Evolutionary conservation across 2,888 invertebrate genomes (phyloP), one percentile per base, ranked within the genome.

Genomic region (Coenonympha glycerion): DNA sequence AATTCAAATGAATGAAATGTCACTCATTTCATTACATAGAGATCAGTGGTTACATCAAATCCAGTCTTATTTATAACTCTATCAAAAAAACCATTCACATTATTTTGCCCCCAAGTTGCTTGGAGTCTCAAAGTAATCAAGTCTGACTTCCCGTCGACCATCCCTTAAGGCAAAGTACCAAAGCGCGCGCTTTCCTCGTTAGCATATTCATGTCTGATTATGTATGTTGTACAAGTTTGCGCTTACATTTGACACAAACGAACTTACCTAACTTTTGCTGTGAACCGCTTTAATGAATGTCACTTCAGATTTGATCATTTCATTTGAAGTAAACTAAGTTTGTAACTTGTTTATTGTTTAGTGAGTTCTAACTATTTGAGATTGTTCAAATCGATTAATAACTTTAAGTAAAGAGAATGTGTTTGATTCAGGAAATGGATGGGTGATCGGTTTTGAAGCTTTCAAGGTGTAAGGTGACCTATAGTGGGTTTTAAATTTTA

Each of bases 221-320:
- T n/a, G n/a, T n/a, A n/a, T n/a, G n/a, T n/a, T n/a, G n/a, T 56
- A 56, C 56, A 58, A 58, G 52, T 58, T 58, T 51, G 30, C 46
- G 53, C 52, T 56, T 58, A 55, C 47, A 51, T 49, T 57, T 47
- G 31, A 31, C 28, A n/a, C 42, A 33, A 41, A 47, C 21, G 11
- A 44, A 55, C 46, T 51, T 47, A 39, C 46, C 49, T 47, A 39
- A 16, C 34, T 46, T 28, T 41, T 36, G 31, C 41, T 49, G 22
- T 3, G 9, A 9, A 22, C 13, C 21, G 40, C 52, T 26, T 49
- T 49, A 34, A 45, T 37, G 26, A 39, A 24, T 9, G 15, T 2
- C 24, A 9, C 39, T 39, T 24, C 26, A 28, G 18, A 13, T n/a
- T n/a, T 6, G 19, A 16, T 11, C n/a, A 19, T 41, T 41, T 11